These are phyloP conservation scores for Cheilosia urbana DNA, from an alignment of 2,888 invertebrate genomes.

Conservation along the genomic window DNA sequence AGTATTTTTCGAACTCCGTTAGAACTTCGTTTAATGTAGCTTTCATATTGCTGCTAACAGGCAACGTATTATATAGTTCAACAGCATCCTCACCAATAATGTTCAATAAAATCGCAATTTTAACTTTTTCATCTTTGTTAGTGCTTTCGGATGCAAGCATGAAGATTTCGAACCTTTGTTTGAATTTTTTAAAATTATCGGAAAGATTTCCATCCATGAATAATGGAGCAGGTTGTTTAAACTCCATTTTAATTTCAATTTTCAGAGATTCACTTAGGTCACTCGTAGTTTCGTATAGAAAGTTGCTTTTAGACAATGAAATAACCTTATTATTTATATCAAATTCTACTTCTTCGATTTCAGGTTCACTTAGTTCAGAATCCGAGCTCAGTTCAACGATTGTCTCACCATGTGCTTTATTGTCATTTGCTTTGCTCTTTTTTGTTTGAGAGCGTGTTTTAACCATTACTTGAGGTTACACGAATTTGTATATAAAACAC, in stretches of 20 bases:
- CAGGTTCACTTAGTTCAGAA: not conserved
- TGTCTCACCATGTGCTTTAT: not conserved
- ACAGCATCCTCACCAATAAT: conserved; percentile 14
- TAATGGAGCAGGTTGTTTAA: conserved; percentile 15
- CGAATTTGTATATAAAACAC: no score
- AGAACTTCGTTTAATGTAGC: not conserved
- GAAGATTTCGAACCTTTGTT: conserved; percentile 24
- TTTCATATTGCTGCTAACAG: not conserved
- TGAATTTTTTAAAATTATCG: conserved; percentile 20
- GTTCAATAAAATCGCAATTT: conserved; percentile 19
- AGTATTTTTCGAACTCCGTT: conserved; percentile 5
- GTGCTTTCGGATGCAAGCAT: conserved; percentile 7
- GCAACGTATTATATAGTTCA: conserved; percentile 15
- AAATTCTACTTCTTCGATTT: conserved; percentile 7
- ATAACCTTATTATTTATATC: conserved; percentile 3
- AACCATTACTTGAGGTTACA: not conserved
- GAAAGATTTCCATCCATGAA: conserved; percentile 31
- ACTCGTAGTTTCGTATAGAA: no score
- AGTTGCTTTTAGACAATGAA: no score
- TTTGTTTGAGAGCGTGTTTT: conserved; percentile 23
- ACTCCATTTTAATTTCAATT: not conserved
- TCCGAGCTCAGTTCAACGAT: not conserved
- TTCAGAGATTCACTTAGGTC: no score
- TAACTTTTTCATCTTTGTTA: conserved; percentile 10
- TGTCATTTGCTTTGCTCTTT: not conserved